A percentile compares a stretch with the other conserved stretches of the same genome.
Evolutionary conservation across 1,140 invertebrate genomes (phyloP).

Genomic region (Aphidius gifuensis): DNA sequence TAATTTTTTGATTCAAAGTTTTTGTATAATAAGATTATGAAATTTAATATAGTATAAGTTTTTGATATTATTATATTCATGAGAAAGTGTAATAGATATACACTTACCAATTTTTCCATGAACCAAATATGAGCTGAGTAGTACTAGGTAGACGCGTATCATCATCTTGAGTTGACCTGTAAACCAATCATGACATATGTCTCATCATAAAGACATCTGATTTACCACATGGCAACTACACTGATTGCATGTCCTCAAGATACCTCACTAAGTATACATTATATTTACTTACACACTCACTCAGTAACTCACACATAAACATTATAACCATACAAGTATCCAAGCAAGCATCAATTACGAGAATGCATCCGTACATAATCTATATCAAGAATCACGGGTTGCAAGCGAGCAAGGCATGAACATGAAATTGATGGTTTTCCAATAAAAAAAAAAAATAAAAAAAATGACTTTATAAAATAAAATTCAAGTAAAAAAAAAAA

Average conservation of each 20-base stretch:
- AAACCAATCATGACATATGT: slow-evolving; percentile 16
- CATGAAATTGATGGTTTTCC: slow-evolving; percentile 11
- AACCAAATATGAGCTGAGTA: slow-evolving; percentile 48
- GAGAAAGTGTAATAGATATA: too few species aligned
- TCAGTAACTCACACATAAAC: not conserved
- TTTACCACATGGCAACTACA: too few species aligned
- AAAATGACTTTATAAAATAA: too few species aligned
- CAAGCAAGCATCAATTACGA: not conserved
- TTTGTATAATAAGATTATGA: too few species aligned
- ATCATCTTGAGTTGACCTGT: slow-evolving; percentile 40
- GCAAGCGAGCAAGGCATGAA: too few species aligned
- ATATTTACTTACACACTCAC: not conserved
- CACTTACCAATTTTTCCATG: slow-evolving; percentile 49
- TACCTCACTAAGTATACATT: not conserved
- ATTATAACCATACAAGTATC: slow-evolving; percentile 1
- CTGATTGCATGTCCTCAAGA: not conserved
- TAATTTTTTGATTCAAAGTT: too few species aligned
- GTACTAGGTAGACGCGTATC: slow-evolving; percentile 50
- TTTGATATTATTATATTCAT: too few species aligned
- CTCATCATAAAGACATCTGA: not conserved
- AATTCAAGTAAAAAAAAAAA: too few species aligned
- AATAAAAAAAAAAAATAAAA: not conserved
- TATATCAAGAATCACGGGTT: too few species aligned
- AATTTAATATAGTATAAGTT: too few species aligned
- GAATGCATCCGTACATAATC: not conserved